Conservation (phyloP, 2,113 vertebrate species). For the Burhinus oedicnemus region DNA sequence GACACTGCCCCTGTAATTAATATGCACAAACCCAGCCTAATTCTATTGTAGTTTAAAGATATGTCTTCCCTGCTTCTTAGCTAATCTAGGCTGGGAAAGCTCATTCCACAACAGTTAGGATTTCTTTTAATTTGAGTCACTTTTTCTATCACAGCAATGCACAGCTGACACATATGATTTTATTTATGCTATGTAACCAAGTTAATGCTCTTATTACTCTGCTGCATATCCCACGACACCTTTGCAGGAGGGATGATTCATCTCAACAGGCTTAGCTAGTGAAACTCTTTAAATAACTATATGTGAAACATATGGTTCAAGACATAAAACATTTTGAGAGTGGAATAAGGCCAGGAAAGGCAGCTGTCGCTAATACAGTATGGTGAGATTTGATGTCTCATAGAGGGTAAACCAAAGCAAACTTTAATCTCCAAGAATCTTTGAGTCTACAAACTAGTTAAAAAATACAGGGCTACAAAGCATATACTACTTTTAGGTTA, state of each 20-base stretch:
- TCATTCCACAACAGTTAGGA: not conserved
- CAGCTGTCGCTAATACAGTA: not conserved
- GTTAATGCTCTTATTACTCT: not conserved
- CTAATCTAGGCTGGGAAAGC: not conserved
- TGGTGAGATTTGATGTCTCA: not conserved
- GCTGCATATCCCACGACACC: not conserved
- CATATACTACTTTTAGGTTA: not conserved
- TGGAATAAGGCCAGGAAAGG: slow-evolving; percentile 26
- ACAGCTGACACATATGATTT: not conserved
- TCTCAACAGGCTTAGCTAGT: not conserved
- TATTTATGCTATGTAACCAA: slow-evolving; percentile 1
- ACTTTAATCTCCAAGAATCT: not conserved
- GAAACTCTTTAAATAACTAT: slow-evolving; percentile 16
- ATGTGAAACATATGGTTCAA: not conserved
- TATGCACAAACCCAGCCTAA: not conserved
- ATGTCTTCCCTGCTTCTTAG: not conserved
- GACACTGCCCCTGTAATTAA: not conserved
- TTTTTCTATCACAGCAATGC: not conserved
- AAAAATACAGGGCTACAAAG: not conserved
- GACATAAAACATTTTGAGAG: slow-evolving; percentile 1
- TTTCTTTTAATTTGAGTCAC: not conserved
- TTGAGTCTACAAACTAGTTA: not conserved
- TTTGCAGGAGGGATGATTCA: slow-evolving; percentile 42
- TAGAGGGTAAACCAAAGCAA: not conserved
- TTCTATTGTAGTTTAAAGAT: not conserved